Evolutionary conservation across 2,113 vertebrate genomes (phyloP).

Genomic region (Gallinago paraguaiae): DNA sequence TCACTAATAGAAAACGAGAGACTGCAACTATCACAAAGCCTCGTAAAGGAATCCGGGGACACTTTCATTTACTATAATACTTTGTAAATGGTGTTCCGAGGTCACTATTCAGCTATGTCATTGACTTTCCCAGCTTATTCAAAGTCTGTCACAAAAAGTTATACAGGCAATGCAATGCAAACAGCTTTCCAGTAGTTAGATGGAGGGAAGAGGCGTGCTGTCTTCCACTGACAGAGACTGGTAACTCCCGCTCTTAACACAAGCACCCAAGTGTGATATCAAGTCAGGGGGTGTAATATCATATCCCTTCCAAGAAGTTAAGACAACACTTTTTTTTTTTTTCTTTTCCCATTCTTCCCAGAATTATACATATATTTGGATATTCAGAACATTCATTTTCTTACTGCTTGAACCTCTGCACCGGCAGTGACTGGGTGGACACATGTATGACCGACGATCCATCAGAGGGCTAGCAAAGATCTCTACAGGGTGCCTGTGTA

Average conservation of each 20-base stretch:
- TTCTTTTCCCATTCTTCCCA: background rate
- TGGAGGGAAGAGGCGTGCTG: background rate
- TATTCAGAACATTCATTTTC: background rate
- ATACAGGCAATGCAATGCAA: background rate
- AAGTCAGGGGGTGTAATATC: background rate
- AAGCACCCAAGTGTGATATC: background rate
- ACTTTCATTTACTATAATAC: background rate
- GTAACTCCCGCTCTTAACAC: background rate
- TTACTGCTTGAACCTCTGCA: background rate
- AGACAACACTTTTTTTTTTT: background rate
- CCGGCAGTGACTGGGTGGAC: too few species aligned
- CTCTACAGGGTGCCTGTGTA: background rate
- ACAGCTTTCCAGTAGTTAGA: background rate
- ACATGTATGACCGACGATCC: rapidly evolving
- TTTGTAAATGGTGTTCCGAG: background rate
- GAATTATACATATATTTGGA: background rate
- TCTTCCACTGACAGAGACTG: background rate
- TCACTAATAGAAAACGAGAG: background rate
- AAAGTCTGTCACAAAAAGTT: background rate
- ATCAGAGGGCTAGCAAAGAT: background rate
- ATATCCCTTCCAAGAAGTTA: background rate
- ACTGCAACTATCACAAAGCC: background rate
- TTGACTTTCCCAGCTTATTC: background rate
- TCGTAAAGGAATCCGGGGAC: background rate
- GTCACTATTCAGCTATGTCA: background rate